Percentiles rank a stretch among this genome's conserved stretches.
These are phyloP conservation scores for Thamnophis elegans DNA, from an alignment of 2,797 vertebrate genomes.

Conservation along the genomic window DNA sequence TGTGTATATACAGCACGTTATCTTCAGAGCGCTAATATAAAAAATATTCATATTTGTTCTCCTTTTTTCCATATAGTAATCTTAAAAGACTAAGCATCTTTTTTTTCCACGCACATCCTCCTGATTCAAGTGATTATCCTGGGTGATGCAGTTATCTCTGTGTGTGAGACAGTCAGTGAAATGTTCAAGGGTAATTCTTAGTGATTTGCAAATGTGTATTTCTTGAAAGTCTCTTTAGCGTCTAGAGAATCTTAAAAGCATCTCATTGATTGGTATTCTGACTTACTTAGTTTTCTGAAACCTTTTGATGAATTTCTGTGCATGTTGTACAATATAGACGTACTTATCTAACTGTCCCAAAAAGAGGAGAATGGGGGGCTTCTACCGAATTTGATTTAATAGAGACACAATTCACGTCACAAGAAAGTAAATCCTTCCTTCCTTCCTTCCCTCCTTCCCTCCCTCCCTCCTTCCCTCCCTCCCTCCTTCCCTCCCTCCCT, in stretches of 20 bases:
- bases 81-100: constrained; percentile 32
- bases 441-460: background rate
- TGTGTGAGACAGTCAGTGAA: background rate
- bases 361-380: background rate
- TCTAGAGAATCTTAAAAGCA: rapidly evolving
- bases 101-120: background rate
- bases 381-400: background rate
- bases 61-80: constrained; percentile 47
- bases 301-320: background rate
- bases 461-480: background rate
- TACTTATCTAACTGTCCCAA: background rate
- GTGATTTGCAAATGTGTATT: background rate
- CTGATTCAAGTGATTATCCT: rapidly evolving
- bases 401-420: background rate
- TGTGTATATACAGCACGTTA: constrained; percentile 59
- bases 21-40: constrained; percentile 51
- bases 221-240: background rate
- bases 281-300: background rate
- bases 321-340: background rate
- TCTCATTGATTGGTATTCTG: background rate
- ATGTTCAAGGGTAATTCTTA: background rate
- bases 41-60: constrained; percentile 66
- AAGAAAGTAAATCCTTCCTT: background rate
- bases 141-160: background rate
- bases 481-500: background rate